Base-by-base conservation (phyloP, 2,113 vertebrate genomes). In the Otocyon megalotis region DNA sequence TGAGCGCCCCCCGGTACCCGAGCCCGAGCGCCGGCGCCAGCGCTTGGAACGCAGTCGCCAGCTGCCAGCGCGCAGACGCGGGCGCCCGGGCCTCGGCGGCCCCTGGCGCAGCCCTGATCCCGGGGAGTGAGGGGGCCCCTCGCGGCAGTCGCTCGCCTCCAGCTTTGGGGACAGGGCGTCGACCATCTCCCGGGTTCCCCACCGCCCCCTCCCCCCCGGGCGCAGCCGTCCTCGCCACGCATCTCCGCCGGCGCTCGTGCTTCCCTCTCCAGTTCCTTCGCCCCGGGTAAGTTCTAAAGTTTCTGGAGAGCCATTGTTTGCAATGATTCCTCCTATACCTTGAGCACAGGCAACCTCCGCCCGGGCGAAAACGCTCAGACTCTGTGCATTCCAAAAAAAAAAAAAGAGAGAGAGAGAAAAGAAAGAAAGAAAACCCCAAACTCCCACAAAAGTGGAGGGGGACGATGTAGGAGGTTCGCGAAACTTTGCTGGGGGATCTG, bases 271-370 rank as follows among this genome's bases (percentile, higher is more conserved):
- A 3, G 48, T 32, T 26, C 16, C 94, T 30, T 17, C 67, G 77
- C 82, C 2, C 20, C 8, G 71, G 96, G 98, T 92, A 93, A 97
- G 96, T 88, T 62, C 13, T 88, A 88, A 96, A 98, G 95, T 96
- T 98, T 97, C 84, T 53, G 88, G 48, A 90, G 95, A 85, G 82
- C 62, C 58, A 3, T 28, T 37, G 22, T 50, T 50, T 50, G 72
- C 90, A 4, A 8, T 28, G 88, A 71, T 87, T 77, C 82, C 77
- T 81, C 93, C 0, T 48, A 2, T 65, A 43, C 72, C 90, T 71
- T 16, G 32, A 88, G 30, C 53, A 20, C 81, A 32, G 82, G 82
- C 96, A 32, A 4, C 60, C 22, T 62, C 65, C 48, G 32, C 28
- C 54, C 13, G 3, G 77, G 58, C 74, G 9, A 67, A 35, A 54